phyloP scores from a whole-genome alignment of 2,888 invertebrate species.

The Thymelicus sylvestris region DNA sequence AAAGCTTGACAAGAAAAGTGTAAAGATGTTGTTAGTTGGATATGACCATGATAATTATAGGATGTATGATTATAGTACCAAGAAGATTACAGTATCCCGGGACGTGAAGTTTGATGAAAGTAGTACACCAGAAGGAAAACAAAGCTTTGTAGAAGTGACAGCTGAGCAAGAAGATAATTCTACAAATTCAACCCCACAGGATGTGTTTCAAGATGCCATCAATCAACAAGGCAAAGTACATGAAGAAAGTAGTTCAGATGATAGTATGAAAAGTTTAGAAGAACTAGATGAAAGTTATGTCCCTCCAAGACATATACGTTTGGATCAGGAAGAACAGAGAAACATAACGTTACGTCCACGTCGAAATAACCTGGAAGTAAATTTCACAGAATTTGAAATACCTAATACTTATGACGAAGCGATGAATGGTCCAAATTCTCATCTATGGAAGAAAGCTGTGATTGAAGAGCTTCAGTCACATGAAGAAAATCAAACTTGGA shows the following conservation, averaged over 20 bases:
- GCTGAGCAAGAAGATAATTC: too few species aligned
- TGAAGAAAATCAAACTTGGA: slow-evolving; percentile 8
- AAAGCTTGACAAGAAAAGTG: slow-evolving; percentile 39
- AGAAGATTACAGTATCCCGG: slow-evolving; percentile 34
- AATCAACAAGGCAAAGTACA: too few species aligned
- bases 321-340: neutral
- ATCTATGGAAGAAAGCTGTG: slow-evolving; percentile 23
- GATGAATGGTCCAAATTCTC: slow-evolving; percentile 4
- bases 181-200: too few species aligned
- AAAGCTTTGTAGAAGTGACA: neutral
- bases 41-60: slow-evolving; percentile 39
- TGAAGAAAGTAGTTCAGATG: too few species aligned
- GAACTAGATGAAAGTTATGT: too few species aligned
- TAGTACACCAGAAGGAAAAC: neutral
- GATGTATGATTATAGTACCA: slow-evolving; percentile 26
- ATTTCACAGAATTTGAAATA: slow-evolving; percentile 1
- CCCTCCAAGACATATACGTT: too few species aligned
- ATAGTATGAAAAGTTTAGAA: too few species aligned
- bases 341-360: slow-evolving; percentile 7
- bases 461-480: slow-evolving; percentile 22
- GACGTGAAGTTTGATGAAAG: slow-evolving; percentile 49
- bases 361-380: neutral
- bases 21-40: slow-evolving; percentile 37
- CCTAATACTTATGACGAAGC: slow-evolving; percentile 22
- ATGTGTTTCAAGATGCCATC: too few species aligned